Evolutionary conservation across 2,113 vertebrate species (phyloP).

Genomic region (Aptenodytes forsteri): DNA sequence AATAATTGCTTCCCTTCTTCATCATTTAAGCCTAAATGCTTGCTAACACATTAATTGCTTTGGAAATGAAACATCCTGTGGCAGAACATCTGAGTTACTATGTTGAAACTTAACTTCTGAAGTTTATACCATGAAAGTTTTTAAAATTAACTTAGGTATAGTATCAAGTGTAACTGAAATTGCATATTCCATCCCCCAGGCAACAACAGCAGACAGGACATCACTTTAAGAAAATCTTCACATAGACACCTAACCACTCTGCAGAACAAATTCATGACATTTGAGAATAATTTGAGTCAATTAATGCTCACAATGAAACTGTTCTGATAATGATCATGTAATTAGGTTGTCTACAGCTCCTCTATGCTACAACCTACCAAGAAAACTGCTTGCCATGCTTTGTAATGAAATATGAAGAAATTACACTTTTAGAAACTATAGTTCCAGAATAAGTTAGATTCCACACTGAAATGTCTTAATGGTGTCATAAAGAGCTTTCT

Average conservation of each 20-base stretch:
- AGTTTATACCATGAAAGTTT: accelerated
- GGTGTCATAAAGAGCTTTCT: not conserved
- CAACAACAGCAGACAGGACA: not conserved
- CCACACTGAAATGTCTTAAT: not conserved
- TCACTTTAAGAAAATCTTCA: not conserved
- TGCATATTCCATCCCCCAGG: not conserved
- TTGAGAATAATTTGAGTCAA: not conserved
- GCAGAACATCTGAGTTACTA: not conserved
- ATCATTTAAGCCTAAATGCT: not conserved
- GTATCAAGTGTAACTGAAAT: not conserved
- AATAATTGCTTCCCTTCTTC: not conserved
- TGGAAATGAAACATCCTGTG: not conserved
- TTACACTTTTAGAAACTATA: not conserved
- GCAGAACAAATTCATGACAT: not conserved
- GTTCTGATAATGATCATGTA: not conserved
- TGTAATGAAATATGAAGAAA: not conserved
- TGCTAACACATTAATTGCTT: not conserved
- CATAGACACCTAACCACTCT: not conserved
- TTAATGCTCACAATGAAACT: not conserved
- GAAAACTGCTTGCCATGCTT: not conserved
- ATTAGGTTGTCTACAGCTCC: not conserved
- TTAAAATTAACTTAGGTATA: not conserved
- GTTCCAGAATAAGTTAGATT: not conserved
- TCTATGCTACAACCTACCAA: not conserved
- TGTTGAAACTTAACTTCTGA: accelerated